Conservation (phyloP, 1,140 invertebrate genomes). For the Cotesia typhae region DNA sequence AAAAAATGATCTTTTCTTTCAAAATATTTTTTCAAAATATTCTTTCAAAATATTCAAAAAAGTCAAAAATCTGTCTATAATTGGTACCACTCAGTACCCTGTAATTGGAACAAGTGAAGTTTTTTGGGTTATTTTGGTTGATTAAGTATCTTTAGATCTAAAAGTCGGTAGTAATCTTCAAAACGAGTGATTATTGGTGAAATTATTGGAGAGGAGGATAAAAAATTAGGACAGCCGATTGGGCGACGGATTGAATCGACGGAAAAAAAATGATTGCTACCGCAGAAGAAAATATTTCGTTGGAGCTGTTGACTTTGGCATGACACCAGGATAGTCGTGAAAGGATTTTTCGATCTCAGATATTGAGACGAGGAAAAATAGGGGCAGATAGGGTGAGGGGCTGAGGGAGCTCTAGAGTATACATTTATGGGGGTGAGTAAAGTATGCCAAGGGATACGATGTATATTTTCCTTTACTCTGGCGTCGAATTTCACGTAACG, state of each 20-base stretch:
- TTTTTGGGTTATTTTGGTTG: too few species aligned
- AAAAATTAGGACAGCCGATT: too few species aligned
- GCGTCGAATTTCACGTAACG: slow-evolving; percentile 57
- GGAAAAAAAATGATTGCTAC: slow-evolving; percentile 15
- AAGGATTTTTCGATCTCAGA: slow-evolving; percentile 39
- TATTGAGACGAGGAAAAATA: slow-evolving; percentile 35
- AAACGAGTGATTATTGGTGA: too few species aligned
- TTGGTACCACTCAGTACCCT: too few species aligned
- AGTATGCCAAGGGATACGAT: slow-evolving; percentile 36
- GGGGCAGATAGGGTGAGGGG: neutral
- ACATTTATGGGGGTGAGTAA: slow-evolving; percentile 18
- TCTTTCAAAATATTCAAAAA: too few species aligned
- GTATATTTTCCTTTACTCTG: slow-evolving; percentile 55
- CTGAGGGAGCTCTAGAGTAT: neutral
- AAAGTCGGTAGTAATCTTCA: too few species aligned
- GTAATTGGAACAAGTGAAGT: too few species aligned
- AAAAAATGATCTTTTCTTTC: too few species aligned
- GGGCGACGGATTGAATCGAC: neutral
- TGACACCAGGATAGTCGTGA: slow-evolving; percentile 35
- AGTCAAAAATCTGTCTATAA: too few species aligned
- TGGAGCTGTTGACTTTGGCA: slow-evolving; percentile 36
- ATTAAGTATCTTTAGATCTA: too few species aligned
- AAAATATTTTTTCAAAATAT: too few species aligned
- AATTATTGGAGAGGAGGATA: too few species aligned
- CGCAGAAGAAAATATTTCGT: slow-evolving; percentile 29